A percentile compares a stretch with the other conserved stretches of the same genome.
Evolutionary conservation across 1,140 invertebrate species (phyloP).

Genomic region (Solenopsis invicta): DNA sequence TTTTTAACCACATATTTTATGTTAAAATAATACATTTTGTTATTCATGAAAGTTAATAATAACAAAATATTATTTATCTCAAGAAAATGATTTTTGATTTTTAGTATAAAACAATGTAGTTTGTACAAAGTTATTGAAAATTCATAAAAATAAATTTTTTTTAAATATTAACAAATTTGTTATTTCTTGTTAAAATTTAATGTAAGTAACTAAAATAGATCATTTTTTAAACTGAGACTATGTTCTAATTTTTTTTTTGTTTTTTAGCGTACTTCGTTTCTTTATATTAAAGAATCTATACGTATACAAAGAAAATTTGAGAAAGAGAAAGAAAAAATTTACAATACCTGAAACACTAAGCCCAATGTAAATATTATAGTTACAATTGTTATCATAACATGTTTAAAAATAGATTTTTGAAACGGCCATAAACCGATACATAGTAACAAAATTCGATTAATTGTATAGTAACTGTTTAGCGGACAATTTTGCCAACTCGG

Average conservation of each 20-base stretch:
- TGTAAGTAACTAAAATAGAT: not conserved
- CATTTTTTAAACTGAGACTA: not conserved
- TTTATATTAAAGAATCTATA: not conserved
- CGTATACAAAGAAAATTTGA: not conserved
- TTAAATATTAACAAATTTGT: conserved; percentile 2
- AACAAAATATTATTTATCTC: no score
- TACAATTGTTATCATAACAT: not conserved
- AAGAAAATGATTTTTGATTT: no score
- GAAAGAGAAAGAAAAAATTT: no score
- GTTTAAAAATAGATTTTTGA: not conserved
- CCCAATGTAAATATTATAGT: not conserved
- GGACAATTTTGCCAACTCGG: not conserved
- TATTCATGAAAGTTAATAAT: no score
- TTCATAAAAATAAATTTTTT: not conserved
- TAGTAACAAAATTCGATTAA: conserved; percentile 51
- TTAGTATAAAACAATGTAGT: no score
- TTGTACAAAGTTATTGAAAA: not conserved
- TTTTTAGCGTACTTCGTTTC: not conserved
- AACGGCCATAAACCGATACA: conserved; percentile 40
- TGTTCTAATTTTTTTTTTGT: not conserved
- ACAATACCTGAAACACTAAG: not conserved
- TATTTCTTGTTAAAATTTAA: not conserved
- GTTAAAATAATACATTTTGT: not conserved
- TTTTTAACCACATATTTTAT: no score
- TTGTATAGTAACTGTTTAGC: not conserved